A percentile compares a stretch with the other conserved stretches of the same genome.
phyloP scores from a whole-genome alignment of 2,113 vertebrate species.

The Macroglossus sobrinus region DNA sequence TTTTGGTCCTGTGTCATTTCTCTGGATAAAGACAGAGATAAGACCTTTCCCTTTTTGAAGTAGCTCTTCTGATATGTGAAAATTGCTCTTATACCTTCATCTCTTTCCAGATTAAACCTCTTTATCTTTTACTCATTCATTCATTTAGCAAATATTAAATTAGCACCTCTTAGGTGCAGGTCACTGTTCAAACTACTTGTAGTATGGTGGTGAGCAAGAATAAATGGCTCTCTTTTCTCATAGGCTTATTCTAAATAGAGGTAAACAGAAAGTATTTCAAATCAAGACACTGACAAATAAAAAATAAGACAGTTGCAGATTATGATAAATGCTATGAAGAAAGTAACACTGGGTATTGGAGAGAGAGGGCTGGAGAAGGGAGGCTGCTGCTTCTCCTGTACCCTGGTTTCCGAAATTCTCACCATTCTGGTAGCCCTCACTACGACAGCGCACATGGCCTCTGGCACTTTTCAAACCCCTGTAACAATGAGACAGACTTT shows the following conservation, averaged over 20 bases:
- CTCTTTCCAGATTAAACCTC: neutral
- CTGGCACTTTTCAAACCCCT: neutral
- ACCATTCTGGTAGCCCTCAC: neutral
- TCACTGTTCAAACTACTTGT: neutral
- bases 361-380: neutral
- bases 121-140: neutral
- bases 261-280: neutral
- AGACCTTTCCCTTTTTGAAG: neutral
- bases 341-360: neutral
- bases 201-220: neutral
- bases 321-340: neutral
- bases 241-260: neutral
- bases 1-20: neutral
- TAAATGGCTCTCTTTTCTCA: neutral
- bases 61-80: neutral
- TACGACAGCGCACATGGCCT: neutral
- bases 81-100: neutral
- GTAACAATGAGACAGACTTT: neutral
- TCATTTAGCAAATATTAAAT: neutral
- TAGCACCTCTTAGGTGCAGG: neutral
- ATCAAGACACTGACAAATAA: neutral
- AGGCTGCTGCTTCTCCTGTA: neutral
- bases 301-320: neutral
- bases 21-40: neutral
- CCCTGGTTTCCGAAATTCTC: neutral